phyloP scores from a whole-genome alignment of 2,113 vertebrate genomes.

The Tautogolabrus adspersus region DNA sequence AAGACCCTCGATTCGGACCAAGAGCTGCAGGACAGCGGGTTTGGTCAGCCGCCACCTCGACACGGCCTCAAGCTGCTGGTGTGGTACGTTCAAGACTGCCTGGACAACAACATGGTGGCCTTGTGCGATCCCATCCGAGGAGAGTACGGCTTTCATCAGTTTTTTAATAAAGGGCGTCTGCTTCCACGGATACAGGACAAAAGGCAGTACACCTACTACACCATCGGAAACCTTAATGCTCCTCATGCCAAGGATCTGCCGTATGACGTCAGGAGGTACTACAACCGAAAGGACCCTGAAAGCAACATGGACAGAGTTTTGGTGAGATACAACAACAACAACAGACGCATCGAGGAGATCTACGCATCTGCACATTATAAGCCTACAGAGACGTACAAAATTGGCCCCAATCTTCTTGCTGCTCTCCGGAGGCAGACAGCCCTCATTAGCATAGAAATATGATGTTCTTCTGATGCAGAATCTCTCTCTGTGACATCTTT shows the following conservation, averaged over 20 bases:
- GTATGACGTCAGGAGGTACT: slow-evolving; percentile 65
- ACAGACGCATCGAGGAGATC: slow-evolving; percentile 59
- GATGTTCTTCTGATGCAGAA: no score
- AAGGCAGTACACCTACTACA: slow-evolving; percentile 63
- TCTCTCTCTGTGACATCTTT: no score
- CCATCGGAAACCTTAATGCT: slow-evolving; percentile 76
- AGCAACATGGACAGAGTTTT: slow-evolving; percentile 82
- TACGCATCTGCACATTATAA: slow-evolving; percentile 79
- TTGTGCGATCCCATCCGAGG: slow-evolving; percentile 66
- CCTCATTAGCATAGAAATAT: no score
- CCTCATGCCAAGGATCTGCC: slow-evolving; percentile 66
- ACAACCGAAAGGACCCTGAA: slow-evolving; percentile 57
- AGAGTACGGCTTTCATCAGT: slow-evolving; percentile 76
- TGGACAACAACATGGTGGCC: slow-evolving; percentile 79
- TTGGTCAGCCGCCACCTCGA: slow-evolving; percentile 76
- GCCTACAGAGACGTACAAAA: slow-evolving; percentile 58
- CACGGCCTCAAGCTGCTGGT: slow-evolving; percentile 72
- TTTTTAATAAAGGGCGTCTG: slow-evolving; percentile 46
- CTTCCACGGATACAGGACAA: slow-evolving; percentile 70
- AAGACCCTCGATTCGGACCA: slow-evolving; percentile 64
- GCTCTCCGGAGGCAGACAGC: slow-evolving; percentile 4
- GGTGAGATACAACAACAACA: slow-evolving; percentile 77
- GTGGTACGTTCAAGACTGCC: slow-evolving; percentile 76
- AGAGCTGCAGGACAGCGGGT: slow-evolving; percentile 70
- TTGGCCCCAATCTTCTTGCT: slow-evolving; percentile 66